Base-by-base conservation (phyloP, 2,888 invertebrate species). In the Biston betularia region DNA sequence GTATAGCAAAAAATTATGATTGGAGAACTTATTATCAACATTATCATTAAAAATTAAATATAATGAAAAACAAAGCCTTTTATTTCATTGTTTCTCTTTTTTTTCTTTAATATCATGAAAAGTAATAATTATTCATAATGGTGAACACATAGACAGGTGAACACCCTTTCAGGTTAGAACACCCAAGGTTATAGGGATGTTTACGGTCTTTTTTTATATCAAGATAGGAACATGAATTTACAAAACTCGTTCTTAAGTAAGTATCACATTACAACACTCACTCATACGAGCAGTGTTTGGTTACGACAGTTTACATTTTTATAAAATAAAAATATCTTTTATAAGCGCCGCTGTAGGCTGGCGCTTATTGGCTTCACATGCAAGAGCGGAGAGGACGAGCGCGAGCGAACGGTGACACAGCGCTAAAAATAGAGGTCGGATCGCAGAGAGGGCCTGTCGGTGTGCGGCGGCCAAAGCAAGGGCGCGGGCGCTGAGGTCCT, bases 381-480 rank as follows among this genome's bases (percentile, higher is more conserved):
- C 65, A 61, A 66, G 68, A 65, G 61, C 53, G 49, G 64, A 59
- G 53, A 53, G 64, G 54, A 83, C 79, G 74, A 79, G 79, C 80
- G 81, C 81, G 79, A 81, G 87, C 85, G 86, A 85, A 82, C 85
- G 88, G 89, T 92, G 93, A 92, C 92, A 91, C 92, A 90, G 86
- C 89, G 90, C 93, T 93, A 93, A 89, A 94, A 93, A 93, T 93
- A 93, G 92, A 89, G 87, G 81, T 83, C 75, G 78, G 75, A 76
- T 81, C 80, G 81, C 67, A 76, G 84, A 84, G 83, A 84, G 83
- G 83, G 83, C 81, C 79, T 72, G 74, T 77, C 76, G 82, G 24
- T 33, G 49, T 42, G 42, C 24, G n/a, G 52, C 79, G 80, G 83
- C 82, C 79, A 78, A 79, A 79, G 81, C 77, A 73, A 74, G 67